Base-by-base conservation (phyloP, 2,113 vertebrate genomes). In the Pardalotus punctatus region DNA sequence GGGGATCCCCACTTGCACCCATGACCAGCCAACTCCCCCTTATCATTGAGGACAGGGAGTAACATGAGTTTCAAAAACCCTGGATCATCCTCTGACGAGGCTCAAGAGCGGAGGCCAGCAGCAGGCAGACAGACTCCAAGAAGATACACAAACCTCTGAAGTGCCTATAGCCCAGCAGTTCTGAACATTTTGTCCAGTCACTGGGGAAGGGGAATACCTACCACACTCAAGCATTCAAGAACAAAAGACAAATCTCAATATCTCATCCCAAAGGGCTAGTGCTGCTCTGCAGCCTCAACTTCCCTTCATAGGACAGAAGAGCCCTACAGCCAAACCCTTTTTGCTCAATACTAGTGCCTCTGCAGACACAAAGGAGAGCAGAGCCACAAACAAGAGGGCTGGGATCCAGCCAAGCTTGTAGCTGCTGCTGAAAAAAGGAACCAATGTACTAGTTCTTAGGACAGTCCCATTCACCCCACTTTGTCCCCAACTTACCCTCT, bases 401-500 rank as follows among this genome's bases (percentile, higher is more conserved):
- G 27, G 48, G 50, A 84, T 23, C 28, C 45, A 81, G 72, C 24
- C 40, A 31, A 50, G 28, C 21, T 79, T 69, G 36, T 33, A 85
- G 48, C 65, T 69, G 73, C 77, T 84, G 58, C 86, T 72, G 62
- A 61, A 67, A 35, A 38, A 69, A 83, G 40, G 47, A 73, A 65
- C 22, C 5, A 9, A 72, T 69, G 42, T 50, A 6, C 33, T 29
- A 27, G 51, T 71, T 43, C 50, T 85, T 9, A 80, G 54, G 82
- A 94, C 33, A 66, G 40, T 16, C 7, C 36, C 4, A 2, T 47
- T 62, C 29, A 28, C 48, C 61, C 56, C 3, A 0, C 50, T 88
- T 69, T 76, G 40, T 40, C 61, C 79, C 54, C 65, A 62, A 72
- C 98, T 98, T 96, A 99, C 99, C 99, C 96, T 99, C 99, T 2